Conservation (phyloP, 2,113 vertebrate genomes). For the Odontophorus gujanensis region DNA sequence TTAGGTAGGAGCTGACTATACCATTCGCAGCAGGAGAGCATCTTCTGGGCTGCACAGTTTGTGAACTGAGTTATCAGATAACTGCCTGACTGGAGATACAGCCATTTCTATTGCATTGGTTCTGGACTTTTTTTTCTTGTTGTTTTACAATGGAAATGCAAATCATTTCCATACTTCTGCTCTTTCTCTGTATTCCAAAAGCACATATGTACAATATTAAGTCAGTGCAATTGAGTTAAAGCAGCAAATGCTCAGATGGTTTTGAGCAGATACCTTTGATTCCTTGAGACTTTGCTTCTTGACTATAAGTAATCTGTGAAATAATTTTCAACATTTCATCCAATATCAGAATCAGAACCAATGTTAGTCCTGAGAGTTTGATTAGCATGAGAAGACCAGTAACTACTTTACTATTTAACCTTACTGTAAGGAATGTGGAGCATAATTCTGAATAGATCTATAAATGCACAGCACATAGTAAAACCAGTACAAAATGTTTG, state of each 20-base stretch:
- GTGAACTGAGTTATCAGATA: neutral
- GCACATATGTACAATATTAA: neutral
- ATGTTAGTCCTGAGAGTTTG: neutral
- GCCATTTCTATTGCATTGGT: neutral
- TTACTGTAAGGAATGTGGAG: neutral
- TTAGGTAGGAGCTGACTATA: neutral
- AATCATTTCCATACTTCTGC: neutral
- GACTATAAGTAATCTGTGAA: neutral
- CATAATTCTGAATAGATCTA: neutral
- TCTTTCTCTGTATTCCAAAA: neutral
- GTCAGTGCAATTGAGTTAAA: neutral
- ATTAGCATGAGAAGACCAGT: neutral
- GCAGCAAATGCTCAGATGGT: neutral
- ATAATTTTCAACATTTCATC: neutral
- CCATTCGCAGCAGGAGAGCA: neutral
- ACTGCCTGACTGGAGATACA: neutral
- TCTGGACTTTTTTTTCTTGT: neutral
- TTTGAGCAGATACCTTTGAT: neutral
- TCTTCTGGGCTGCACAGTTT: neutral
- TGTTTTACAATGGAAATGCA: neutral
- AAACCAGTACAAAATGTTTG: neutral
- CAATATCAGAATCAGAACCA: neutral
- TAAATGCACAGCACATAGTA: neutral
- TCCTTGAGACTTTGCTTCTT: neutral
- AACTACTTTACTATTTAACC: neutral